A percentile compares a stretch with the other conserved stretches of the same genome.
phyloP scores from a whole-genome alignment of 2,797 vertebrate genomes.

The Sebastolobus alascanus region DNA sequence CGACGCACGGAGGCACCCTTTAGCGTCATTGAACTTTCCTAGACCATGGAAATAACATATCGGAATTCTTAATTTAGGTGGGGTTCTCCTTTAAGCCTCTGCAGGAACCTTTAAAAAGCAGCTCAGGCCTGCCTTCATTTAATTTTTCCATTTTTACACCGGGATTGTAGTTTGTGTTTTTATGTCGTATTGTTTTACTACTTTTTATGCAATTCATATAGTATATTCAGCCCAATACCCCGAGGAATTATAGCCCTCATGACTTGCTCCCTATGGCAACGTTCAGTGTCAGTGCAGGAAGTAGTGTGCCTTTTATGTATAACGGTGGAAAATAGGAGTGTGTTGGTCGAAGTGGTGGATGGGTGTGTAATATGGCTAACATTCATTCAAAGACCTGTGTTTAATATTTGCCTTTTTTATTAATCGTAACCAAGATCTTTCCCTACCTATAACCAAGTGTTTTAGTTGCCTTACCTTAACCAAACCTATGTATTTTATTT shows the following conservation, averaged over 20 bases:
- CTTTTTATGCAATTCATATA: not conserved
- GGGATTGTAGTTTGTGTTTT: not conserved
- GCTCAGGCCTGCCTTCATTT: not conserved
- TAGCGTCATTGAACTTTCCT: no score
- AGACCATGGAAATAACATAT: no score
- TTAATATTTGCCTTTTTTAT: not conserved
- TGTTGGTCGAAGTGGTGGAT: no score
- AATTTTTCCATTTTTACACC: not conserved
- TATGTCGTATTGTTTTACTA: not conserved
- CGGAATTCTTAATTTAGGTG: no score
- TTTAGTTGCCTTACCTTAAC: not conserved
- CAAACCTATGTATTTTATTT: not conserved
- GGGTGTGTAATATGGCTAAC: no score
- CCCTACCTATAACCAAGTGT: not conserved
- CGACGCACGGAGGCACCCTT: accelerated
- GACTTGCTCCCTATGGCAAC: no score
- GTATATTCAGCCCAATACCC: not conserved
- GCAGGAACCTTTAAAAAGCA: not conserved
- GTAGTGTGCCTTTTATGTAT: no score
- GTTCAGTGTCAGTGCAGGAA: no score
- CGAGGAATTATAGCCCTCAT: no score
- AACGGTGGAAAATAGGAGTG: no score
- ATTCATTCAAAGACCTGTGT: not conserved
- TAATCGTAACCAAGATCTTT: not conserved
- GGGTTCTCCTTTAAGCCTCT: not conserved